Percentiles rank a stretch among this genome's conserved stretches.
phyloP scores from a whole-genome alignment of 2,888 invertebrate genomes.

The Clepsis dumicolana region DNA sequence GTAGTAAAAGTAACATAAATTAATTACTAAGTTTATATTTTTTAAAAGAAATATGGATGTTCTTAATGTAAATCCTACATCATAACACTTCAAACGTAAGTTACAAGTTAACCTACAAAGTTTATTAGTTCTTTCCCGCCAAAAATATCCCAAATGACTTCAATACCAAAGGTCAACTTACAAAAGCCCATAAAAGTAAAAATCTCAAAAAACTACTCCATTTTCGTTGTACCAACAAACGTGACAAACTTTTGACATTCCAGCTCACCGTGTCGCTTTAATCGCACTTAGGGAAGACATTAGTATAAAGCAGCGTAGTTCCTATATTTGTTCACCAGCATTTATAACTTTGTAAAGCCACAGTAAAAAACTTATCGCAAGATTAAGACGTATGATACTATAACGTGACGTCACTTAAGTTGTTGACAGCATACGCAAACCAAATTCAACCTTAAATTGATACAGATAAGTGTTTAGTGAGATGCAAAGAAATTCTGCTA shows the following conservation, averaged over 20 bases:
- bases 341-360: slow-evolving; percentile 19
- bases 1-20: not conserved
- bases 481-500: slow-evolving; percentile 12
- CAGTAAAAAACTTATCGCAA: slow-evolving; percentile 43
- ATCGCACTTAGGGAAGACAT: not conserved
- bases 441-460: slow-evolving; percentile 14
- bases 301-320: not conserved
- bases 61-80: not conserved
- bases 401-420: slow-evolving; percentile 32
- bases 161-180: slow-evolving; percentile 16
- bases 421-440: not conserved
- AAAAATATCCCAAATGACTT: slow-evolving; percentile 21
- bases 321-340: slow-evolving; percentile 13
- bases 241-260: slow-evolving; percentile 14
- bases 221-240: slow-evolving; percentile 28
- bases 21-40: too few relatives aligned
- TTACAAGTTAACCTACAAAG: not conserved
- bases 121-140: slow-evolving; percentile 9
- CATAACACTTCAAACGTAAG: not conserved
- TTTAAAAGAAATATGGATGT: too few relatives aligned
- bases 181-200: slow-evolving; percentile 32
- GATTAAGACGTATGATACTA: slow-evolving; percentile 46
- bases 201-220: slow-evolving; percentile 35
- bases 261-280: not conserved
- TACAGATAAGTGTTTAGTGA: not conserved